Percentiles rank a stretch among this genome's conserved stretches.
phyloP scores from a whole-genome alignment of 2,797 vertebrate species.

The Leptatherina wallacei region DNA sequence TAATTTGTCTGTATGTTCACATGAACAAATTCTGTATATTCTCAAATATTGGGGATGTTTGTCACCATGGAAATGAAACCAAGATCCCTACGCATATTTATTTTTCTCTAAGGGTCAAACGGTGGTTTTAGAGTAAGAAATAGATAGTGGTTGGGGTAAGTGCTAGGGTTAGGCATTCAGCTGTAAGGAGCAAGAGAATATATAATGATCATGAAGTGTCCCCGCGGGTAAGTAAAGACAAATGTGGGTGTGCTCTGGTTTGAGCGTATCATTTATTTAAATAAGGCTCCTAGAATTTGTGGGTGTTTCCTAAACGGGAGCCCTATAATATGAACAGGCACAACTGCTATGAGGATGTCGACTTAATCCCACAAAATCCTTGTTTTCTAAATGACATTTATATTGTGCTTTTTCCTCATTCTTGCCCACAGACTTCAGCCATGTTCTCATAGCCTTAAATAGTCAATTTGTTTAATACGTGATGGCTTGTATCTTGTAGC shows the following conservation, averaged over 20 bases:
- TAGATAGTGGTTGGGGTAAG: background rate
- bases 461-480: conserved; percentile 59
- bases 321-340: background rate
- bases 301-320: background rate
- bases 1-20: background rate
- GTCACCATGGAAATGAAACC: background rate
- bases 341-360: conserved; percentile 11
- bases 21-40: too few species aligned
- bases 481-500: conserved; percentile 39
- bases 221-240: background rate
- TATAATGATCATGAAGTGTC: background rate
- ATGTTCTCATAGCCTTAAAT: conserved; percentile 43
- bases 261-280: background rate
- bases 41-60: background rate
- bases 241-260: background rate
- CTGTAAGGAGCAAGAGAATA: background rate
- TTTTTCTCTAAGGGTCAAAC: background rate
- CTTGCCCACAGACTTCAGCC: conserved; percentile 24
- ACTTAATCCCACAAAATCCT: conserved; percentile 24
- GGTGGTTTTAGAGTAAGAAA: background rate
- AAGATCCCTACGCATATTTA: background rate
- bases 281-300: conserved; percentile 3
- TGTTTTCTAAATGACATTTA: conserved; percentile 52
- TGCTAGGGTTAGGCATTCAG: background rate
- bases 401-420: conserved; percentile 24